Base-by-base conservation (phyloP, 2,797 vertebrate species). In the Sciurus carolinensis region DNA sequence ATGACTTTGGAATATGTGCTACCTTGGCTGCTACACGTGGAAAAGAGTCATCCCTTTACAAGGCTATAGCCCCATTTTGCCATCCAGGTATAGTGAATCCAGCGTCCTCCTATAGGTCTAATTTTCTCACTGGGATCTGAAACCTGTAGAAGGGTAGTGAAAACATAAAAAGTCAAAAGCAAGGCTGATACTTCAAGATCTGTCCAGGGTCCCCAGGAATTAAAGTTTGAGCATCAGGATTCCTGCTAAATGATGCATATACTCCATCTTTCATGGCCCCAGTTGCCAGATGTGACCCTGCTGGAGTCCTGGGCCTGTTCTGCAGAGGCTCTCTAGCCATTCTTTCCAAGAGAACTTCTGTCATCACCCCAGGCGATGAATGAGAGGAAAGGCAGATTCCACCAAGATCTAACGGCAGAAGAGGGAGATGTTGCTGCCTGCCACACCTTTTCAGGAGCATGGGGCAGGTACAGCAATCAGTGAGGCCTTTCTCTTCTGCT, bases 91-190 rank as follows among this genome's bases (percentile, higher is more conserved):
- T 7, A 79, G 71, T 8, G 39, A 76, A 42, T 64, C n/a, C 0
- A 18, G 33, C 15, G 85, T 87, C 17, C 57, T 50, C 67, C 36
- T 17, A 73, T 4, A 57, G 66, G 86, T 69, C 83, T 88, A 24
- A 52, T 20, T 84, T 84, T 71, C 59, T 18, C 66, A 33, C 36
- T 85, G 52, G 9, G 52, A 76, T 91, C 77, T 92, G 76, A 80
- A 93, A 86, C 33, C 57, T 82, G 18, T 18, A 52, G 39, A 93
- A 85, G 22, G 9, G 30, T 69, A 30, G 22, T 20, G 10, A 85
- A 91, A 87, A 73, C 28, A 59, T 47, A 67, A 76, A 80, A 82
- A 42, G 75, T 42, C 5, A 44, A 73, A 96, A 85, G 24, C 7
- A 75, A 94, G 18, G 15, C 9, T 85, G 87, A 30, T 44, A 52